A percentile compares a stretch with the other conserved stretches of the same genome.
Conservation (phyloP, 1,140 invertebrate genomes). For the Tetragonula clypearis region DNA sequence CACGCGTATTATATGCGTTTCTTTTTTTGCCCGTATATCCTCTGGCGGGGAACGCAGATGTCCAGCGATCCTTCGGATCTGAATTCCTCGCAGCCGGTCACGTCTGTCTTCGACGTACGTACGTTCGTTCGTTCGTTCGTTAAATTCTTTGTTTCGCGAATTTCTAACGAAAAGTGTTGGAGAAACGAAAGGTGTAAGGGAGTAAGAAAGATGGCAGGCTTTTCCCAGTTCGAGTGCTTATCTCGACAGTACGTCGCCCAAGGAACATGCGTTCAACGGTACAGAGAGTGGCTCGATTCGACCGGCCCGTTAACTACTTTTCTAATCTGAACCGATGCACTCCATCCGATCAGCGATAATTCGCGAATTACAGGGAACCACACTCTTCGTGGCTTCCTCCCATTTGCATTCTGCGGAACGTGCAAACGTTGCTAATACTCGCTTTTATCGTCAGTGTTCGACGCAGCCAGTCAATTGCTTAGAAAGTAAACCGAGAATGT, state of each 20-base stretch:
- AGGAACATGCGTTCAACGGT: slow-evolving; percentile 60
- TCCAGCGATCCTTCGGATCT: slow-evolving; percentile 18
- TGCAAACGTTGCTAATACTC: slow-evolving; percentile 1
- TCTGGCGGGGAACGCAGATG: slow-evolving; percentile 27
- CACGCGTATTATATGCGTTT: slow-evolving; percentile 12
- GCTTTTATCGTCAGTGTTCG: slow-evolving; percentile 1
- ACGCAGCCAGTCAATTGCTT: not conserved
- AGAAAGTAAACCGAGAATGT: not conserved
- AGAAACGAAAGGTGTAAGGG: not conserved
- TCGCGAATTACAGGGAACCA: slow-evolving; percentile 57
- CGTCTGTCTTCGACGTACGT: slow-evolving; percentile 4
- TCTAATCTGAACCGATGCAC: slow-evolving; percentile 63
- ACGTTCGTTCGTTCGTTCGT: not conserved
- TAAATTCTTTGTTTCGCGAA: not conserved
- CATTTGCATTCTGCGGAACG: slow-evolving; percentile 15
- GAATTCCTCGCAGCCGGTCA: not conserved
- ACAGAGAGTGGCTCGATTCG: slow-evolving; percentile 34
- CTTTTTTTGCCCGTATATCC: not conserved
- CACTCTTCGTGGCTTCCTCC: slow-evolving; percentile 46
- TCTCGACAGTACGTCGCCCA: slow-evolving; percentile 41
- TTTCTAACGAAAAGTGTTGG: too few relatives aligned
- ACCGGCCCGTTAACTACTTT: slow-evolving; percentile 53
- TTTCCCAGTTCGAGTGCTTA: slow-evolving; percentile 24
- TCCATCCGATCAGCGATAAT: slow-evolving; percentile 53
- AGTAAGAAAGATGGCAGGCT: too few relatives aligned